Base-by-base conservation (phyloP, 2,888 invertebrate species). In the Diplolepis rosae region DNA sequence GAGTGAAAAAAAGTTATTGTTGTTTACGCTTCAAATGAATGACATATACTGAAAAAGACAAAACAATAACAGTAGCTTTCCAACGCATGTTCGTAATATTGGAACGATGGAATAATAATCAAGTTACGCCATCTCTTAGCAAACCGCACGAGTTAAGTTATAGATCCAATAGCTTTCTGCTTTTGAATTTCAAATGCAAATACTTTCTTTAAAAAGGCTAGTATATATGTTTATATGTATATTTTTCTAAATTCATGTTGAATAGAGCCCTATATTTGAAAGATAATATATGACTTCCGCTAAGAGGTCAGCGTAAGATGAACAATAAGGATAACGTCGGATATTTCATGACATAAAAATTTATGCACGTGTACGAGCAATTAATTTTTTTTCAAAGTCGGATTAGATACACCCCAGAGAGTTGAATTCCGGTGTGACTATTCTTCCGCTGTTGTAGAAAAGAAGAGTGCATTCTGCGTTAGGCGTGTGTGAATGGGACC, bases 261-360 rank as follows among this genome's bases (percentile, higher is more conserved):
- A 52, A 54, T 11, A 30, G 11, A 32, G 18, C 54, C 54, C 18
- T 7, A 54, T 54, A 30, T 30, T 54, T 54, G 18, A n/a, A 35
- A 6, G 13, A 22, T 35, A 35, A 61, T 22, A 35, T 22, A 56
- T 35, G 56, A 22, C 27, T 61, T 39, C 61, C 61, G 61, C 39
- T 61, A 39, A 61, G 24, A 35, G 24, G 39, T 24, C 39, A 39
- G 24, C n/a, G 27, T 39, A 24, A 61, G 39, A 42, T 39, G 39
- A 56, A 54, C 32, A 61, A 61, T 24, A n/a, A 27, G 11, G 39
- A 39, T 61, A n/a, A 48, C 9, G 15, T 35, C 13, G 22, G 35
- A 39, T 61, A 39, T 61, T 61, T 61, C 39, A n/a, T 61, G 61
- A 61, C 66, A 66, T 50, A 48, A n/a, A n/a, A 66, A 48, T 32